These are phyloP conservation scores for Neuroscelio doddi DNA, from an alignment of 2,888 invertebrate genomes.

Conservation along the genomic window DNA sequence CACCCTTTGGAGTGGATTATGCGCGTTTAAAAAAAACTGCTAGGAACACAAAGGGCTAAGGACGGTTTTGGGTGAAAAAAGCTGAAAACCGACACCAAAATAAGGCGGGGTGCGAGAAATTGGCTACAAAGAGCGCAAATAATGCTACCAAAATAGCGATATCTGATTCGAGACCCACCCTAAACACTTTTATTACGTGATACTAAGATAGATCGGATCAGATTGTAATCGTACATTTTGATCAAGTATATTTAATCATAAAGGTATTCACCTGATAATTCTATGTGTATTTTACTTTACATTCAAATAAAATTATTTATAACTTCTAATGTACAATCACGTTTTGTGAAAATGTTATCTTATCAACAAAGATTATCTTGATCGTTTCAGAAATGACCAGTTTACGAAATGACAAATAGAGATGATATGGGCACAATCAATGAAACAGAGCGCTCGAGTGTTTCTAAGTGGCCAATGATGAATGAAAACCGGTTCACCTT, in stretches of 20 bases:
- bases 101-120: slow-evolving; percentile 68
- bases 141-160: slow-evolving; percentile 63
- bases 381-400: too few relatives aligned
- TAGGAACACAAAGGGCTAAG: slow-evolving; percentile 59
- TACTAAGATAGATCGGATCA: slow-evolving; percentile 38
- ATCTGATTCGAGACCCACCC: slow-evolving; percentile 63
- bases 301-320: too few relatives aligned
- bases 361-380: too few relatives aligned
- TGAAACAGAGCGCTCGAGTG: too few relatives aligned
- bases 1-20: slow-evolving; percentile 67
- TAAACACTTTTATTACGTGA: slow-evolving; percentile 35
- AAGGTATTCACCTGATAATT: too few relatives aligned
- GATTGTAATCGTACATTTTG: slow-evolving; percentile 34
- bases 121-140: slow-evolving; percentile 67
- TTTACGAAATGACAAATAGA: too few relatives aligned
- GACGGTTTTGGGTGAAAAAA: slow-evolving; percentile 71
- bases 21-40: slow-evolving; percentile 63
- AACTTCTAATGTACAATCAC: too few relatives aligned
- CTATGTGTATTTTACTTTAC: too few relatives aligned
- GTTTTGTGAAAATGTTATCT: too few relatives aligned
- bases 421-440: too few relatives aligned
- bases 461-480: background rate
- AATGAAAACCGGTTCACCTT: slow-evolving; percentile 18
- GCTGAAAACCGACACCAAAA: slow-evolving; percentile 72
- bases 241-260: slow-evolving; percentile 24